Evolutionary conservation across 2,113 vertebrate species (phyloP).

Genomic region (Marcusenius ussheri): DNA sequence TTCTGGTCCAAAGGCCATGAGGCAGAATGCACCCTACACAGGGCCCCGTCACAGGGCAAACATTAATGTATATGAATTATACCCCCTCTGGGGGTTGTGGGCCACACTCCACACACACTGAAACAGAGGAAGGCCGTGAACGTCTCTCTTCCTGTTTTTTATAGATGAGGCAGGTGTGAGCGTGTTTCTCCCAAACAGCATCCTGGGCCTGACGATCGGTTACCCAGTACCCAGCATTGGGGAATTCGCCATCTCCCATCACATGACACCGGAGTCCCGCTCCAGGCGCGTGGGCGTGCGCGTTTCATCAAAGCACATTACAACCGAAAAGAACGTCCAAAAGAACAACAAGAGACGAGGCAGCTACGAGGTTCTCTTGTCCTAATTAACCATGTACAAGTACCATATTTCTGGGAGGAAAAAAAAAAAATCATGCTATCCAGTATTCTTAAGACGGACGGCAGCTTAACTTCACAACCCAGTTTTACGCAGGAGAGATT

Average conservation of each 20-base stretch:
- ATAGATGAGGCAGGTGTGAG: neutral
- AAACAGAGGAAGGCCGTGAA: neutral
- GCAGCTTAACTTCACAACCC: slow-evolving; percentile 60
- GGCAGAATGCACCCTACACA: neutral
- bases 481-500: slow-evolving; percentile 54
- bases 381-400: slow-evolving; percentile 64
- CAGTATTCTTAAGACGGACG: slow-evolving; percentile 58
- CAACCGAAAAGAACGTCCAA: slow-evolving; percentile 52
- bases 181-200: neutral
- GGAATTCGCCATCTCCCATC: neutral
- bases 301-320: slow-evolving; percentile 57
- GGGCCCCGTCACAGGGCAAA: neutral
- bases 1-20: neutral
- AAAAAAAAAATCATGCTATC: slow-evolving; percentile 39
- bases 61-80: neutral
- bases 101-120: neutral
- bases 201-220: neutral
- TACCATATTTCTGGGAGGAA: slow-evolving; percentile 58
- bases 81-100: neutral
- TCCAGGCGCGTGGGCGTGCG: slow-evolving; percentile 36
- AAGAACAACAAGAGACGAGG: slow-evolving; percentile 48
- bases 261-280: neutral
- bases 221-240: neutral
- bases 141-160: neutral
- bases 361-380: slow-evolving; percentile 64